phyloP scores from a whole-genome alignment of 2,113 vertebrate genomes.

The Dipodomys stephensi region DNA sequence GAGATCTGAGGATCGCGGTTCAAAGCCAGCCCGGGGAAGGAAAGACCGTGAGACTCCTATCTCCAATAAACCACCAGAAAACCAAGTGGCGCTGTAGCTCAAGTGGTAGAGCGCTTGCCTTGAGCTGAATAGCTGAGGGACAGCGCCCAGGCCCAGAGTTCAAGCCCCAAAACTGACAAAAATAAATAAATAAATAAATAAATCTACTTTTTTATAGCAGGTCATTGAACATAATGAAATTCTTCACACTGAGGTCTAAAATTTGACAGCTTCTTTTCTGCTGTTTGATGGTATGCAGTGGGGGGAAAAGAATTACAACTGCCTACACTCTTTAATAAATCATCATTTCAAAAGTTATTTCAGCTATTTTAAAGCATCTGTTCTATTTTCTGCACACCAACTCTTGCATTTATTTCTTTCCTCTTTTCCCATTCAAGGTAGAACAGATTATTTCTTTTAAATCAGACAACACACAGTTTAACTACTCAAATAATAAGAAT shows the following conservation, averaged over 20 bases:
- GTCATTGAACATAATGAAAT: not conserved
- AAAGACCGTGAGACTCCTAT: too few species aligned
- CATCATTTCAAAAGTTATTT: constrained; percentile 2
- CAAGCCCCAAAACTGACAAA: too few species aligned
- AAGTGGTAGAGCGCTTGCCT: too few species aligned
- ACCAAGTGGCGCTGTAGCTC: too few species aligned
- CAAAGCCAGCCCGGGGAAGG: too few species aligned
- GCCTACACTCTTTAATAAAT: not conserved
- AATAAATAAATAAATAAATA: not conserved
- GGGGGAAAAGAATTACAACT: not conserved
- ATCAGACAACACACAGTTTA: not conserved
- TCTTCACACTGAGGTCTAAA: not conserved
- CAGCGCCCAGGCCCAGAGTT: too few species aligned
- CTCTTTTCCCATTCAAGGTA: not conserved
- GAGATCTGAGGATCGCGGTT: too few species aligned
- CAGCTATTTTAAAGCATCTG: not conserved
- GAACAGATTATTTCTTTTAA: constrained; percentile 27
- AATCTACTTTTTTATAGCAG: not conserved
- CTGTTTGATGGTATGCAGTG: not conserved
- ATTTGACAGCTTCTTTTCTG: not conserved
- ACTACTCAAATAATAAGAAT: not conserved
- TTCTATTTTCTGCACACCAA: not conserved
- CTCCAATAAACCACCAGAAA: too few species aligned
- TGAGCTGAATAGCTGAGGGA: too few species aligned
- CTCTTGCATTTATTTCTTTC: constrained; percentile 24